phyloP scores from a whole-genome alignment of 1,140 invertebrate species.

The Heliconius hermathena region DNA sequence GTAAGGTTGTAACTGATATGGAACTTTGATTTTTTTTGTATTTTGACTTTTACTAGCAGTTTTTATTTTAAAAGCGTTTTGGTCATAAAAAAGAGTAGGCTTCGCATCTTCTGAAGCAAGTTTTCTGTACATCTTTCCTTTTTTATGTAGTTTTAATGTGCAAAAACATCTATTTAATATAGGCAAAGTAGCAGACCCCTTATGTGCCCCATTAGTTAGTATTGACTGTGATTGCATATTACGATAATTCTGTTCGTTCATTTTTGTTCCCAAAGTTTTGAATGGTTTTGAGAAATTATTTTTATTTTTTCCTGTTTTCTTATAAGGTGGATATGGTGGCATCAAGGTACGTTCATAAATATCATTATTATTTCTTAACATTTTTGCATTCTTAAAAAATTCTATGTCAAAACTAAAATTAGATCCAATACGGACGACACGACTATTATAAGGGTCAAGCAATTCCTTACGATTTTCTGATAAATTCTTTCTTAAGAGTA shows the following conservation, averaged over 20 bases:
- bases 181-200: constrained; percentile 29
- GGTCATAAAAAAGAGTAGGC: neutral
- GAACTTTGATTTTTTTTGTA: constrained; percentile 27
- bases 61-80: neutral
- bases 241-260: constrained; percentile 18
- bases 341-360: neutral
- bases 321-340: constrained; percentile 8
- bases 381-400: constrained; percentile 45
- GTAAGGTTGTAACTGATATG: constrained; percentile 36
- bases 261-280: constrained; percentile 23
- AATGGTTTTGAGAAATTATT: constrained; percentile 13
- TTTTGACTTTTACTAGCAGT: constrained; percentile 35
- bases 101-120: constrained; percentile 7
- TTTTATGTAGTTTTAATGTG: constrained; percentile 50
- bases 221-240: constrained; percentile 32
- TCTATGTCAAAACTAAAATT: constrained; percentile 50
- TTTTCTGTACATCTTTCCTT: constrained; percentile 31
- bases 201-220: constrained; percentile 16
- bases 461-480: neutral
- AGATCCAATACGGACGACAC: constrained; percentile 43
- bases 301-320: constrained; percentile 13
- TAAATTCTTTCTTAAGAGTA: neutral
- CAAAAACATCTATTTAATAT: constrained; percentile 44
- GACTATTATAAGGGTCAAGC: neutral
- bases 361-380: constrained; percentile 1